Evolutionary conservation across 2,797 vertebrate genomes (phyloP), one percentile per base, ranked within the genome.

Genomic region (Notolabrus celidotus): DNA sequence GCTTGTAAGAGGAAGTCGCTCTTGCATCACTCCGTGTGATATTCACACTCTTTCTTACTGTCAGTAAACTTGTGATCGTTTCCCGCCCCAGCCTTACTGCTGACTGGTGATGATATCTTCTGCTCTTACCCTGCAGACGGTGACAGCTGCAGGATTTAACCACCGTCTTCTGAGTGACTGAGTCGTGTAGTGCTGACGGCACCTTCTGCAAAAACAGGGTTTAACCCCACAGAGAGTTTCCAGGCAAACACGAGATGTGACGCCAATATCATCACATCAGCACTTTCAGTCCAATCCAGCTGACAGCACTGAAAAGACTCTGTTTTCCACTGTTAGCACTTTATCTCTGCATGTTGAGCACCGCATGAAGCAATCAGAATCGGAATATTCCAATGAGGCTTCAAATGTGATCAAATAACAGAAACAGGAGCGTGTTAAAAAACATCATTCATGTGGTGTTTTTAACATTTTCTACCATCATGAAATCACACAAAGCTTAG

Each of bases 191-290:
- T 60, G 69, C 69, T 83, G 82, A 82, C 82, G 79, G 77, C 66
- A 71, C 70, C 49, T 67, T 67, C 57, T 41, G 65, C 11, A 29
- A 65, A 15, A 29, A 53, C 59, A 10, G 46, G 46, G 46, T 27
- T 71, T 67, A 83, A 88, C 82, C 82, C 71, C 58, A 33, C 66
- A 67, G 16, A 71, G 27, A 27, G 72, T 89, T 88, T 88, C 88
- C 85, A 80, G 64, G 69, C 70, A 82, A 78, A 76, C 73, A 66
- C 9, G 2, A 56, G 20, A 43, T 27, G 68, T 86, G 80, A 85
- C 69, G 73, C 87, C 73, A 69, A 79, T 70, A 15, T 62, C 12
- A 19, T 15, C 45, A 1, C 63, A 70, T 86, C 85, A 84, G 83
- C 85, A 64, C 61, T 84, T 85, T 70, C 68, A 76, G 1, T 52